Evolutionary conservation across 2,888 invertebrate genomes (phyloP), one percentile per base, ranked within the genome.

Genomic region (Timandra comae): DNA sequence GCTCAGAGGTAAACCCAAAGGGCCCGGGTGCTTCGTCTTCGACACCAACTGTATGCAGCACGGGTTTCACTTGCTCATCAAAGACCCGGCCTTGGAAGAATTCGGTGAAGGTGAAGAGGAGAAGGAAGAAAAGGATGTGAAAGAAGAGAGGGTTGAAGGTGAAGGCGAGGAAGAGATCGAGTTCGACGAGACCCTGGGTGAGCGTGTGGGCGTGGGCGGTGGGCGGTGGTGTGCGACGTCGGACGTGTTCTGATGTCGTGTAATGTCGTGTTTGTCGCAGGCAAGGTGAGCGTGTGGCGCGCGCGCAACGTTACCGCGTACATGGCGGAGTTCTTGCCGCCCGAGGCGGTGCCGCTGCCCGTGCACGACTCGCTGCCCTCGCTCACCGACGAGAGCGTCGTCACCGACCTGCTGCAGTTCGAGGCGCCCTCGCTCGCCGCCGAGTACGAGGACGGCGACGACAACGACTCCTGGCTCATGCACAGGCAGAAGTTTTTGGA

Each of bases 11-110:
- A 82, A 90, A 62, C 92, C 93, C 0, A 88, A 88, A 49, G 94
- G 94, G 0, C 87, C 89, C 0, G 93, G 93, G 0, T 91, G 92
- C 35, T 94, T 92, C 52, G 89, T 90, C 2, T 94, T 94, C 50
- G 90, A 93, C 43, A 89, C 90, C n/a, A 89, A 90, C 41, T 91
- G 90, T 47, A 91, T 94, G 88, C 90, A 92, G 46, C 91, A 91
- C 49, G 94, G 94, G 0, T 91, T 93, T 88, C 77, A 86, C 87
- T 29, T 88, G 88, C 48, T 79, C 25, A 51, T 88, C 19, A 86
- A 87, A 41, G 89, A 91, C 57, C 88, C 89, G 0, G 78, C 53
- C 12, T 33, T 54, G 2, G 71, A 74, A 27, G 77, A 77, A 43
- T 66, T 47, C 3, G 84, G 79, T 0, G 85, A 82, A 41, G 82